Conservation (phyloP, 2,797 vertebrate genomes). For the Triplophysa bombifrons region DNA sequence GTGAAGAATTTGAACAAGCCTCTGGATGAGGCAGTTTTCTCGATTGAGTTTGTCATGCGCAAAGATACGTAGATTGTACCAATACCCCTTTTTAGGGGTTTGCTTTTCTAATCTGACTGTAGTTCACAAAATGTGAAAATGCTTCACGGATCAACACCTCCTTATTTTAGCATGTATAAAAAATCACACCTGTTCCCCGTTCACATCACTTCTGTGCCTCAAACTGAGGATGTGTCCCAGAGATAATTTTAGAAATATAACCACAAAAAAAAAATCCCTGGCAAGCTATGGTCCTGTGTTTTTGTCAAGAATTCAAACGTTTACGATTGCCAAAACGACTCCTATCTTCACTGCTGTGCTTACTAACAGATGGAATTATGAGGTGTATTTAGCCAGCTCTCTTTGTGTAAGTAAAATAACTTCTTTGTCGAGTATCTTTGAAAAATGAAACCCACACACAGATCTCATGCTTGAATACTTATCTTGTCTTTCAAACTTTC, state of each 20-base stretch:
- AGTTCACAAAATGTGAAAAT: conserved; percentile 62
- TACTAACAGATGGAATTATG: conserved; percentile 53
- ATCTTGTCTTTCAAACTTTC: conserved; percentile 33
- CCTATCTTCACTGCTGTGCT: conserved; percentile 39
- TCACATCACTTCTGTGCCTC: conserved; percentile 4
- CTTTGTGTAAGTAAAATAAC: conserved; percentile 2
- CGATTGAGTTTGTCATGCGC: conserved; percentile 83
- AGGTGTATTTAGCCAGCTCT: conserved; percentile 38
- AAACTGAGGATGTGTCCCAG: conserved; percentile 26
- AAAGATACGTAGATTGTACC: conserved; percentile 82
- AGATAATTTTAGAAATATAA: conserved; percentile 23
- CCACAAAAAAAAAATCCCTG: neutral
- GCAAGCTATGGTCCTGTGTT: conserved; percentile 4
- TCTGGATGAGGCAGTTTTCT: conserved; percentile 78
- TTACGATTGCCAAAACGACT: conserved; percentile 33
- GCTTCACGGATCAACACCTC: conserved; percentile 44
- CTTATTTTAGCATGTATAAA: conserved; percentile 22
- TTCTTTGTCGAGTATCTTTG: conserved; percentile 15
- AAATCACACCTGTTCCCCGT: conserved; percentile 8
- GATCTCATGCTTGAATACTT: conserved; percentile 1
- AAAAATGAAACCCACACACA: conserved; percentile 37
- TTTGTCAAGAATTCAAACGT: conserved; percentile 35
- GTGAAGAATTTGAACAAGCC: conserved; percentile 72
- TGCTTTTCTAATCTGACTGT: conserved; percentile 55
- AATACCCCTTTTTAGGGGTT: conserved; percentile 83